Conservation (phyloP, 23 tunicate genomes). For the Ciona savignyi region DNA sequence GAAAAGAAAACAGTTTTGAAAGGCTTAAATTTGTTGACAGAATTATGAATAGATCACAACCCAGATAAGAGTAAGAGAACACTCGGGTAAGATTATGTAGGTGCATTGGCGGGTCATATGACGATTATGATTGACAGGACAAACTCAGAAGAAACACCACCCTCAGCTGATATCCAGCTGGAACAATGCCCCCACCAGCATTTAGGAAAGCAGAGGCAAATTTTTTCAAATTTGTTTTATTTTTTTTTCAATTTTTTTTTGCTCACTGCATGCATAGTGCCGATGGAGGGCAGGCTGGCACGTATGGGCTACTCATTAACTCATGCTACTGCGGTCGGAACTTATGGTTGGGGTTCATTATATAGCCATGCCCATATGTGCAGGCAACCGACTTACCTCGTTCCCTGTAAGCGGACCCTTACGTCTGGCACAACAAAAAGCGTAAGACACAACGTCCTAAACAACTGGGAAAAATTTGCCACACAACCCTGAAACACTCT, state of each 20-base stretch:
- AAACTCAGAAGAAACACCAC: slow-evolving; percentile 2
- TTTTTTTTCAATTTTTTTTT: no score
- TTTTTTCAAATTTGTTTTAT: no score
- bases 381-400: slow-evolving; percentile 9
- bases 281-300: background rate
- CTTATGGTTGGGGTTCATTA: slow-evolving; percentile 4
- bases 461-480: no score
- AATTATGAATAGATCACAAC: no score
- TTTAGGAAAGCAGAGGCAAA: background rate
- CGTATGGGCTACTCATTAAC: background rate
- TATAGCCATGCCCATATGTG: slow-evolving; percentile 38
- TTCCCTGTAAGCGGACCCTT: background rate
- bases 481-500: no score
- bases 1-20: no score
- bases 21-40: no score
- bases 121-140: slow-evolving; percentile 35
- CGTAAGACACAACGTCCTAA: no score
- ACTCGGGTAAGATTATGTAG: slow-evolving; percentile 29
- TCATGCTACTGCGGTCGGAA: background rate
- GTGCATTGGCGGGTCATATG: slow-evolving; percentile 14
- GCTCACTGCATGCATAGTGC: background rate
- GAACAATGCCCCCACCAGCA: background rate
- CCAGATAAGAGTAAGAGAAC: background rate
- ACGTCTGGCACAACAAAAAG: background rate
- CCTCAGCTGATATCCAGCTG: slow-evolving; percentile 2